phyloP scores from a whole-genome alignment of 2,797 vertebrate species.

The Halcyon chelicuti region DNA sequence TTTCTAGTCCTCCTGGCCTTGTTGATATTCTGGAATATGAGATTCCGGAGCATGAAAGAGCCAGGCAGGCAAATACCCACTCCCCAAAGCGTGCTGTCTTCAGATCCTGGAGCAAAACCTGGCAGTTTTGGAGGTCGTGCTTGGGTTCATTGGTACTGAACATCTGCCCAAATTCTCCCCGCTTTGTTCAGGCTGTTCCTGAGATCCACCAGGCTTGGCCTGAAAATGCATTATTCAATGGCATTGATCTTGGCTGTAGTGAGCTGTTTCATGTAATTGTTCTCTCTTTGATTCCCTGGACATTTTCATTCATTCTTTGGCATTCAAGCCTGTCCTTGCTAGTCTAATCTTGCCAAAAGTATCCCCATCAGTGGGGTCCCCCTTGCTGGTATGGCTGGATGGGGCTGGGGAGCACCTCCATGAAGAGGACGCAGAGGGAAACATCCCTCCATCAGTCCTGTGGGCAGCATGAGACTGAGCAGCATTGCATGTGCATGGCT shows the following conservation, averaged over 20 bases:
- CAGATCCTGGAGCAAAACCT: not conserved
- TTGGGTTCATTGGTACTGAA: not conserved
- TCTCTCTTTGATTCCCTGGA: not conserved
- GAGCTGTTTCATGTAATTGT: not conserved
- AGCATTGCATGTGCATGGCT: fast-evolving
- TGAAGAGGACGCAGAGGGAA: not conserved
- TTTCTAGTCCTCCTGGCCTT: slow-evolving; percentile 11
- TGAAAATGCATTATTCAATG: slow-evolving; percentile 3
- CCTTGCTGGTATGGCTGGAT: not conserved
- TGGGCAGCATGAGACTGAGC: not conserved
- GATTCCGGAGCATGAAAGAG: not conserved
- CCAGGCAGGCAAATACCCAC: not conserved
- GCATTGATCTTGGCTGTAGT: not conserved
- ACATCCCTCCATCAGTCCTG: fast-evolving
- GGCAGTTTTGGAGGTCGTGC: not conserved
- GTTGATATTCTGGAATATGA: slow-evolving; percentile 31
- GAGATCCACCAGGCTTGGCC: not conserved
- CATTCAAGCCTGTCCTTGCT: not conserved
- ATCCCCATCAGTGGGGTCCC: not conserved
- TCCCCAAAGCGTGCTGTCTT: not conserved
- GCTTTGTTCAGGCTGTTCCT: not conserved
- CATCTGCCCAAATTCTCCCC: not conserved
- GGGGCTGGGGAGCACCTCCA: fast-evolving
- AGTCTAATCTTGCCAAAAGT: not conserved
- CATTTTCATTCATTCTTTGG: not conserved